These are phyloP conservation scores for Trematomus bernacchii DNA, from an alignment of 2,797 vertebrate genomes.

Conservation along the genomic window DNA sequence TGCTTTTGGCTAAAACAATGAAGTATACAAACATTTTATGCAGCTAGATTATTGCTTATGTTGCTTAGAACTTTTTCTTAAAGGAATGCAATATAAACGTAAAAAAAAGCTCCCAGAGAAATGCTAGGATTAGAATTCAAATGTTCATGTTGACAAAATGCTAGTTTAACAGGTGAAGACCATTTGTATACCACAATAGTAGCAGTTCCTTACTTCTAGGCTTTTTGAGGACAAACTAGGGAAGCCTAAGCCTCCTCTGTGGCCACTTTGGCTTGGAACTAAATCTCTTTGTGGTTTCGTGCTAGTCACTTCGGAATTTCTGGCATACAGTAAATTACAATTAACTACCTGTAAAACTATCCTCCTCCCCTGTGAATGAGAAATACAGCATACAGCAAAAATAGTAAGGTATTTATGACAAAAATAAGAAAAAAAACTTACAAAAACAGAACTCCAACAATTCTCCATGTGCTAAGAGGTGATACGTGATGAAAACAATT, in stretches of 20 bases:
- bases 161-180: slow-evolving; percentile 31
- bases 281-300: slow-evolving; percentile 70
- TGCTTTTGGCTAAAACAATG: slow-evolving; percentile 8
- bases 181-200: slow-evolving; percentile 27
- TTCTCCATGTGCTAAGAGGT: slow-evolving; percentile 4
- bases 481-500: slow-evolving; percentile 5
- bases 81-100: not conserved
- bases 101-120: not conserved
- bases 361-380: slow-evolving; percentile 49
- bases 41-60: not conserved
- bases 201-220: slow-evolving; percentile 17
- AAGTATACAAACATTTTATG: slow-evolving; percentile 7
- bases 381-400: slow-evolving; percentile 44
- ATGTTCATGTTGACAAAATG: slow-evolving; percentile 14
- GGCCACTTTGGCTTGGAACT: slow-evolving; percentile 62
- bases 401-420: slow-evolving; percentile 9
- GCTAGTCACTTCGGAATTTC: slow-evolving; percentile 69
- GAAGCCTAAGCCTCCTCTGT: slow-evolving; percentile 56
- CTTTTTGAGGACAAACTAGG: slow-evolving; percentile 58
- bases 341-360: slow-evolving; percentile 75
- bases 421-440: not conserved
- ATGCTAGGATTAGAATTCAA: slow-evolving; percentile 4
- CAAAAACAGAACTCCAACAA: slow-evolving; percentile 8
- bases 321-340: slow-evolving; percentile 75
- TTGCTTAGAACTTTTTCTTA: not conserved